Base-by-base conservation (phyloP, 2,797 vertebrate genomes). In the Oceanodroma leucorhoa region DNA sequence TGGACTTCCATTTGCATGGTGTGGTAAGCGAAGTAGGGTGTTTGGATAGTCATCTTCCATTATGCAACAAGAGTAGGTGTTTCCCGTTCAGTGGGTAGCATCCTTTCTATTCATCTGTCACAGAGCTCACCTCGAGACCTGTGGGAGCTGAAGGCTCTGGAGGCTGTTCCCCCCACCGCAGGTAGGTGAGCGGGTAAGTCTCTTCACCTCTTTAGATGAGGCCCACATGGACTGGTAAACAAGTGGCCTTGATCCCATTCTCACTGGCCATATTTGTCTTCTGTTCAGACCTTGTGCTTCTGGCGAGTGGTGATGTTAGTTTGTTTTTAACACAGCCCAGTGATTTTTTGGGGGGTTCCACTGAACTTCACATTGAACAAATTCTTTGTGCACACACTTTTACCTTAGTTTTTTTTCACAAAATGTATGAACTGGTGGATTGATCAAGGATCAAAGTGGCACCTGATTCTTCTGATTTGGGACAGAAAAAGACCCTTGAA, bases 81-180 rank as follows among this genome's bases (percentile, higher is more conserved):
- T 77, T 41, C 23, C 24, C 64, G 11, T 60, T 60, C 32, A 19
- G 27, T 51, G 30, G 10, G 14, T 11, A 29, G 8, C 22, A 58
- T 43, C 43, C 17, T 84, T 53, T 43, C 34, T 18, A 19, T 34
- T 79, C n/a, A 27, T 24, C 30, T 64, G 58, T 53, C 36, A 32
- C 23, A 72, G 45, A 86, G 48, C 22, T 77, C 34, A 11, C 15
- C 53, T 66, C 4, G 11, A 91, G 57, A 43, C 53, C 29, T 48
- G 19, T 60, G 38, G 53, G 38, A 86, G 12, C 26, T 57, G 55
- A 57, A 38, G 6, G 4, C 1, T 2, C 10, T 10, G 23, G 43
- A 46, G 61, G 14, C 15, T 36, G 9, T 19, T 72, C 22, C 11
- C 6, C 14, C 65, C 30, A 32, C 10, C 1, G 0, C 1, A 62